Percentiles rank a stretch among this genome's conserved stretches.
phyloP scores from a whole-genome alignment of 2,797 vertebrate species.

The Centropyge bicolor region DNA sequence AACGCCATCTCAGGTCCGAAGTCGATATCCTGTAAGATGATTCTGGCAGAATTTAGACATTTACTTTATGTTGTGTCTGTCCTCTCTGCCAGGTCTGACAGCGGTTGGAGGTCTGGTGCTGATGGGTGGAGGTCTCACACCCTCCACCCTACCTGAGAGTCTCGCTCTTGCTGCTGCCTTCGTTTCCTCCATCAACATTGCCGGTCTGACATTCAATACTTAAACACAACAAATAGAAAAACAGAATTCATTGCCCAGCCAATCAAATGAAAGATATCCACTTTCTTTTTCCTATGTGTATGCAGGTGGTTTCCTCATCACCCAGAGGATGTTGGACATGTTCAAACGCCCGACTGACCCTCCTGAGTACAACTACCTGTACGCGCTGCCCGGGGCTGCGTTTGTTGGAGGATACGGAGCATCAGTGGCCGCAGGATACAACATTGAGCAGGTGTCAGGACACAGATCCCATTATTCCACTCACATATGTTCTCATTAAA shows the following conservation, averaged over 20 bases:
- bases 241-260: background rate
- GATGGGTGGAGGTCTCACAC: conserved; percentile 88
- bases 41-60: background rate
- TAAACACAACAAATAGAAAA: background rate
- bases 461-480: background rate
- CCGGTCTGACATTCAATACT: conserved; percentile 74
- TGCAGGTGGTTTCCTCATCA: conserved; percentile 88
- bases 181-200: conserved; percentile 90
- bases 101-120: conserved; percentile 89
- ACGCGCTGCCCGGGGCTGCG: conserved; percentile 77
- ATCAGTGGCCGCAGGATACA: conserved; percentile 77
- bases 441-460: conserved; percentile 80
- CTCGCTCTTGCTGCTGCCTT: conserved; percentile 88
- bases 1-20: conserved; percentile 89
- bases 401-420: conserved; percentile 86
- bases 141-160: conserved; percentile 81
- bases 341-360: conserved; percentile 89
- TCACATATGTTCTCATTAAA: conserved; percentile 3
- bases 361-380: conserved; percentile 88
- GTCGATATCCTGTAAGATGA: background rate
- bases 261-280: background rate
- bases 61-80: background rate
- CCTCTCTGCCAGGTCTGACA: conserved; percentile 82
- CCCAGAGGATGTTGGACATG: conserved; percentile 88
- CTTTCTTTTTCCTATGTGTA: background rate